phyloP scores from a whole-genome alignment of 2,888 invertebrate genomes.

The Dione juno region DNA sequence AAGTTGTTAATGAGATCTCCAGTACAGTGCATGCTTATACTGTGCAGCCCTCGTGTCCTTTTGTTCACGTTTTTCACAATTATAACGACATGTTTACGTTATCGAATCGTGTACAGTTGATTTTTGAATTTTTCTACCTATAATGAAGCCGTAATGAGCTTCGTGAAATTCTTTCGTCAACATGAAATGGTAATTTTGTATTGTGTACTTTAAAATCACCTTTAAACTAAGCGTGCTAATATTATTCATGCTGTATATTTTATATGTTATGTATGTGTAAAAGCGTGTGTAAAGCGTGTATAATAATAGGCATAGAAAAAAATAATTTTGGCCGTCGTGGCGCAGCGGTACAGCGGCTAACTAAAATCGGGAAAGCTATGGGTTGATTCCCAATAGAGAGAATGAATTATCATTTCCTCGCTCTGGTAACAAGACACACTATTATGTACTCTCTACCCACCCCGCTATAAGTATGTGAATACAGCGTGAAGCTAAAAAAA shows the following conservation, averaged over 20 bases:
- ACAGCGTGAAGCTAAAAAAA: too few species aligned
- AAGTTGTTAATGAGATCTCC: slow-evolving; percentile 43
- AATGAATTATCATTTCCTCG: too few species aligned
- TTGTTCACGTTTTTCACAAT: slow-evolving; percentile 33
- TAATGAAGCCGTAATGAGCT: slow-evolving; percentile 7
- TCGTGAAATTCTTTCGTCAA: not conserved
- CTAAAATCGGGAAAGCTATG: too few species aligned
- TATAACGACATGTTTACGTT: slow-evolving; percentile 27
- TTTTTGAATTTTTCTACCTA: slow-evolving; percentile 5
- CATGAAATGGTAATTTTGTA: not conserved
- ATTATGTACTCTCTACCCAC: too few species aligned
- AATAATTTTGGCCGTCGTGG: too few species aligned
- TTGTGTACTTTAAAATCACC: not conserved
- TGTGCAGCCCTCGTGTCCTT: slow-evolving; percentile 21
- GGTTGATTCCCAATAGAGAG: too few species aligned
- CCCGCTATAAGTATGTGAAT: too few species aligned
- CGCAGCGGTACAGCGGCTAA: too few species aligned
- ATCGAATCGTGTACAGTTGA: slow-evolving; percentile 27
- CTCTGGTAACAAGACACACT: too few species aligned
- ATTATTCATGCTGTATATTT: not conserved
- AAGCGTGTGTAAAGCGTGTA: too few species aligned
- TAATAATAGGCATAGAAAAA: too few species aligned
- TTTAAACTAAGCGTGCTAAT: not conserved
- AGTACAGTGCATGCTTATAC: slow-evolving; percentile 28
- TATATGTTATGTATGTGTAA: not conserved